Percentiles rank a stretch among this genome's conserved stretches.
phyloP scores from a whole-genome alignment of 2,113 vertebrate genomes.

The Neolamprologus ventralis region DNA sequence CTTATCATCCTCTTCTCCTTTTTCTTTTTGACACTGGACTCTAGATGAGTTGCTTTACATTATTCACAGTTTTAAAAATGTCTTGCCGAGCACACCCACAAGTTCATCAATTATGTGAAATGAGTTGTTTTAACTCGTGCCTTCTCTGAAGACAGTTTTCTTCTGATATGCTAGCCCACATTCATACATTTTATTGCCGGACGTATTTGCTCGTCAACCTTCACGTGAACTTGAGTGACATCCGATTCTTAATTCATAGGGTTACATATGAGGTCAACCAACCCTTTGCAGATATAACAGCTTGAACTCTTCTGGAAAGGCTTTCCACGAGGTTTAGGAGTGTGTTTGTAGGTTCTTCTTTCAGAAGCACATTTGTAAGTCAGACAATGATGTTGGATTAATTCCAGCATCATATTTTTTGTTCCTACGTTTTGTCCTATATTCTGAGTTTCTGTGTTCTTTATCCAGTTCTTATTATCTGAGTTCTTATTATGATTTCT shows the following conservation, averaged over 20 bases:
- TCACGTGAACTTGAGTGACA: background rate
- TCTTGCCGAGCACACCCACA: background rate
- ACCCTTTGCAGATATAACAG: background rate
- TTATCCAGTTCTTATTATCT: background rate
- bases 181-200: background rate
- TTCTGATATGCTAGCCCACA: background rate
- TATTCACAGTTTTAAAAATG: background rate
- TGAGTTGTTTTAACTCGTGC: background rate
- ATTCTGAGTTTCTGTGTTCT: background rate
- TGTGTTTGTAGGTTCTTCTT: background rate
- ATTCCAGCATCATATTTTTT: background rate
- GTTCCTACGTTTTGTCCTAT: background rate
- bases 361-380: background rate
- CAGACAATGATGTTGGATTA: background rate
- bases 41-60: background rate
- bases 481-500: background rate
- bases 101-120: background rate
- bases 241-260: background rate
- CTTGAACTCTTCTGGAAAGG: background rate
- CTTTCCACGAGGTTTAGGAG: background rate
- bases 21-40: background rate
- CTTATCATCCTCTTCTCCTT: background rate
- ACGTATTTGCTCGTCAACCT: background rate
- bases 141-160: background rate
- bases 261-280: background rate